Conservation (phyloP, 2,888 invertebrate species). For the Zelleria hepariella region DNA sequence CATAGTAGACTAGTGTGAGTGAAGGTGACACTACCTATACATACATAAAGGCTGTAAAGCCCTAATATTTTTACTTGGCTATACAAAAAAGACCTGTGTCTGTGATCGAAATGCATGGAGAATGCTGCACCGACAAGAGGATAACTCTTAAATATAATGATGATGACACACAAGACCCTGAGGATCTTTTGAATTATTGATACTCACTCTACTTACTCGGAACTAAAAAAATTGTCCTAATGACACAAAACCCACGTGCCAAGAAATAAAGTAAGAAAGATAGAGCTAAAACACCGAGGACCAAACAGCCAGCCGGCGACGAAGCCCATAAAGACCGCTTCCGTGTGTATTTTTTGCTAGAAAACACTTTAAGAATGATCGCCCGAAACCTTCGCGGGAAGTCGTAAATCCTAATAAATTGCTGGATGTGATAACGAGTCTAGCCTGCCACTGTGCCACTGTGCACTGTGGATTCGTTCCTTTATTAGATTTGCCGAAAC, state of each 20-base stretch:
- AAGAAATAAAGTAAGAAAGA: not conserved
- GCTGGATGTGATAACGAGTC: conserved; percentile 41
- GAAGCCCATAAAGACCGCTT: not conserved
- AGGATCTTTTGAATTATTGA: no score
- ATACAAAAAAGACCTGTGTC: no score
- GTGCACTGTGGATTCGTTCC: not conserved
- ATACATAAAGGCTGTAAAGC: no score
- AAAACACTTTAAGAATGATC: conserved; percentile 27
- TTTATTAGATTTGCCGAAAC: conserved; percentile 41
- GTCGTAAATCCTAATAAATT: conserved; percentile 46
- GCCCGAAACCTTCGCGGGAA: conserved; percentile 23
- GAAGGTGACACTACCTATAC: no score
- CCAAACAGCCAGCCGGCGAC: not conserved
- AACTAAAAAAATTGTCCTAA: not conserved
- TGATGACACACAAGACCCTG: no score
- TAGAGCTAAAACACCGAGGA: not conserved
- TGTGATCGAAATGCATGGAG: no score
- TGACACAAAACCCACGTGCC: not conserved
- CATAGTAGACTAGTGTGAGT: no score
- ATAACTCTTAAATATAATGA: no score
- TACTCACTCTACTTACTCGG: no score
- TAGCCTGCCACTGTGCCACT: not conserved
- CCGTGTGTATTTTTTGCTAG: conserved; percentile 16
- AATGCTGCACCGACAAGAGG: no score
- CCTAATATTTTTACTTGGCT: no score